Percentiles rank a stretch among this genome's conserved stretches.
phyloP scores from a whole-genome alignment of 2,888 invertebrate genomes.

The Calephelis perditalis region DNA sequence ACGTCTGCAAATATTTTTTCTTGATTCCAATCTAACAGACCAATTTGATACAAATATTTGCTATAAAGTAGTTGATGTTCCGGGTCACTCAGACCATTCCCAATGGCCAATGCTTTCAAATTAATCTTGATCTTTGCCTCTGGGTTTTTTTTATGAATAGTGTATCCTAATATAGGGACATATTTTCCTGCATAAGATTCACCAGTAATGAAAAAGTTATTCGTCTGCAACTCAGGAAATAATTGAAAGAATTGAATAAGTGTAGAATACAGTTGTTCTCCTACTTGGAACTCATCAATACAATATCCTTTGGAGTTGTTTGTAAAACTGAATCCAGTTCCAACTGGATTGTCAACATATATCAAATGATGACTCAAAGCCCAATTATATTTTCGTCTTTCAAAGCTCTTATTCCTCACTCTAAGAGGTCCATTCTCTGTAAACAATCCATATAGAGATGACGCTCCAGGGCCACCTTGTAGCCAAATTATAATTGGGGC shows the following conservation, averaged over 20 bases:
- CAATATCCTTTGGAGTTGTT: constrained; percentile 86
- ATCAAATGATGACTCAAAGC: constrained; percentile 86
- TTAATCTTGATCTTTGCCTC: constrained; percentile 83
- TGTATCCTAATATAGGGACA: constrained; percentile 86
- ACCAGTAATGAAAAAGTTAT: constrained; percentile 92
- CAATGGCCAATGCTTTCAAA: constrained; percentile 84
- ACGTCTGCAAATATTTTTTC: constrained; percentile 77
- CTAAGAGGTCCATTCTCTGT: constrained; percentile 88
- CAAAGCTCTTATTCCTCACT: constrained; percentile 55
- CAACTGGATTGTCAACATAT: constrained; percentile 96
- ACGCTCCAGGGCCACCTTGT: constrained; percentile 91
- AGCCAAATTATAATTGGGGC: constrained; percentile 90
- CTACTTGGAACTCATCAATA: constrained; percentile 87
- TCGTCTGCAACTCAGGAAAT: constrained; percentile 85
- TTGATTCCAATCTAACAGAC: constrained; percentile 82
- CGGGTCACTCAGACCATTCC: constrained; percentile 90
- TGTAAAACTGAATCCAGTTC: constrained; percentile 95
- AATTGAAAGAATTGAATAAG: constrained; percentile 89
- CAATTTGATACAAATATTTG: constrained; percentile 88
- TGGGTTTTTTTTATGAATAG: constrained; percentile 83
- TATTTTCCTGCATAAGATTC: constrained; percentile 93
- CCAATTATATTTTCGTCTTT: constrained; percentile 87
- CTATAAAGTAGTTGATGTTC: constrained; percentile 86
- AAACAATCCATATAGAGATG: constrained; percentile 88
- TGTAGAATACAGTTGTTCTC: constrained; percentile 86